A percentile compares a stretch with the other conserved stretches of the same genome.
Evolutionary conservation across 2,888 invertebrate species (phyloP).

Genomic region (Clanis bilineata): DNA sequence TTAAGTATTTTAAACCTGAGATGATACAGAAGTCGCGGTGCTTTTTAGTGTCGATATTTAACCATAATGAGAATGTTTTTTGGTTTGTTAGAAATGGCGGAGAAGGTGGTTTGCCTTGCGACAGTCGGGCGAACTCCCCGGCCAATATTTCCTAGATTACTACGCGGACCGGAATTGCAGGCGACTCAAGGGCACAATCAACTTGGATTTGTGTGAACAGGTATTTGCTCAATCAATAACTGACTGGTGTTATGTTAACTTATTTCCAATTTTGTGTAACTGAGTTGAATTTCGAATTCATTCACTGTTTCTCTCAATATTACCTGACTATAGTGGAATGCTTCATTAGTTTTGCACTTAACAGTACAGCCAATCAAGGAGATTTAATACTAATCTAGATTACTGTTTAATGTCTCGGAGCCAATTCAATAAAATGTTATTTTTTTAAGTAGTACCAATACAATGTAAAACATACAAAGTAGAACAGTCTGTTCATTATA

Average conservation of each 20-base stretch:
- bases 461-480: no score
- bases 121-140: constrained; percentile 95
- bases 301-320: not conserved
- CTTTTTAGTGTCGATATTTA: not conserved
- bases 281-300: not conserved
- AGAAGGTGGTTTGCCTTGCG: constrained; percentile 96
- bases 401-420: no score
- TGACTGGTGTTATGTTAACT: not conserved
- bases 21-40: not conserved
- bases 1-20: not conserved
- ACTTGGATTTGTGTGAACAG: constrained; percentile 98
- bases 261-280: not conserved
- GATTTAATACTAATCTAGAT: no score
- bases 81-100: constrained; percentile 91
- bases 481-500: no score
- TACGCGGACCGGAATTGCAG: constrained; percentile 93
- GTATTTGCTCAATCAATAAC: constrained; percentile 65
- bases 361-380: no score
- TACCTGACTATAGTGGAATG: not conserved
- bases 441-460: no score
- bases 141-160: constrained; percentile 96
- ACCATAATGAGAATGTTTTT: constrained; percentile 8
- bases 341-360: no score
- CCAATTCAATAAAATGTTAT: no score
- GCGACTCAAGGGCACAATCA: constrained; percentile 93